phyloP scores from a whole-genome alignment of 1,140 invertebrate species.

The Nilaparvata lugens region DNA sequence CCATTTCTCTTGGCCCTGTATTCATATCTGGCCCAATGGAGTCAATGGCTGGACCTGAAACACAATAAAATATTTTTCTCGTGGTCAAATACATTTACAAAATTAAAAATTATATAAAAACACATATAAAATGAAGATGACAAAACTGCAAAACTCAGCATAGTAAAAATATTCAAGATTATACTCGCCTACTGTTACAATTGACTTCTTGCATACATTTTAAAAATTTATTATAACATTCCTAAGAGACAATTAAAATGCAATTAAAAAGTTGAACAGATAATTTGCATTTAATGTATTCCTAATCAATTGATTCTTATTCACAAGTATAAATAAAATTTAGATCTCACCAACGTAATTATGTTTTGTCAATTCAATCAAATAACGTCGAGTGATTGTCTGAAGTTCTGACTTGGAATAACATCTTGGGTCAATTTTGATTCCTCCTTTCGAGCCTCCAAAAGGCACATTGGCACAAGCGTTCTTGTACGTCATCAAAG shows the following conservation, averaged over 20 bases:
- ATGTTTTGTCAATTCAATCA: constrained; percentile 52
- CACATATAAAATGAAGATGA: too few relatives aligned
- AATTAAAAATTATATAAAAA: too few relatives aligned
- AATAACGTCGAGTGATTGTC: constrained; percentile 76
- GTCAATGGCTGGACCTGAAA: constrained; percentile 63
- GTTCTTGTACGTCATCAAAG: constrained; percentile 76
- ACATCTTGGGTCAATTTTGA: constrained; percentile 71
- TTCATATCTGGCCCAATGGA: constrained; percentile 80
- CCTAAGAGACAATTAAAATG: too few relatives aligned
- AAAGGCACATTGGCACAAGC: constrained; percentile 76
- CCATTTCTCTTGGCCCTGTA: constrained; percentile 72
- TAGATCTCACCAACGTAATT: not conserved
- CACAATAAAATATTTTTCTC: too few relatives aligned
- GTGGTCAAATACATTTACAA: too few relatives aligned
- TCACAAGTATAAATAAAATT: not conserved
- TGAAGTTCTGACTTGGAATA: constrained; percentile 72
- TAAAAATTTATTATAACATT: too few relatives aligned
- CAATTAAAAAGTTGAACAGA: not conserved
- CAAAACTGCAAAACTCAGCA: too few relatives aligned
- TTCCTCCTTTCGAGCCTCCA: constrained; percentile 76
- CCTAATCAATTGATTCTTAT: not conserved
- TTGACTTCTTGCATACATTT: too few relatives aligned
- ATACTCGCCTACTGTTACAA: too few relatives aligned
- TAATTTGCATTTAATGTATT: constrained; percentile 3
- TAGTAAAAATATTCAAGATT: too few relatives aligned